Conservation (phyloP, 2,797 vertebrate genomes). For the Phrynocephalus vlangalii region DNA sequence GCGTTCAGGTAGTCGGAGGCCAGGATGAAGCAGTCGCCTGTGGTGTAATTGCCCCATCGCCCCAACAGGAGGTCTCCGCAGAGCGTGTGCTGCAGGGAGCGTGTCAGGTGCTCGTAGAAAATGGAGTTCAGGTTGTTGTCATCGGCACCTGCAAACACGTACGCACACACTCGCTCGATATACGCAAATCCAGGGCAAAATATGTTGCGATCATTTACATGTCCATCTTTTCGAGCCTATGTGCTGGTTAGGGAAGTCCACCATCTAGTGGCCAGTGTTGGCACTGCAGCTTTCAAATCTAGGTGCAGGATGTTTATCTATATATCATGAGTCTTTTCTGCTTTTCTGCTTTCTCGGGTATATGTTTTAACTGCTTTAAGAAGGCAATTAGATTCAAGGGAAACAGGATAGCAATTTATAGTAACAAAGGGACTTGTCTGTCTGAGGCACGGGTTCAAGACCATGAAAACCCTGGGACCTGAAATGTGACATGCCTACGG, state of each 20-base stretch:
- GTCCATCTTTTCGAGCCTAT: too few relatives aligned
- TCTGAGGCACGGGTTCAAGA: not conserved
- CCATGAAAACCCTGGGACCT: not conserved
- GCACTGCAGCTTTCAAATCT: too few relatives aligned
- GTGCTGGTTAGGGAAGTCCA: too few relatives aligned
- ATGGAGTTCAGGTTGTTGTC: constrained; percentile 80
- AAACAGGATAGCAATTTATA: not conserved
- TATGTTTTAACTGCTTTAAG: not conserved
- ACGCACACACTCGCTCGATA: too few relatives aligned
- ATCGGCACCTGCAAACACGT: constrained; percentile 65
- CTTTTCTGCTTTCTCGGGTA: not conserved
- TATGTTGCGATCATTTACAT: too few relatives aligned
- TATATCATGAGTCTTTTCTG: too few relatives aligned
- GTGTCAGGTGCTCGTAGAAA: constrained; percentile 76
- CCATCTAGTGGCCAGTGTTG: too few relatives aligned
- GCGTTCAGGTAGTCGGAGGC: constrained; percentile 79
- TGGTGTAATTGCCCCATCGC: constrained; percentile 75
- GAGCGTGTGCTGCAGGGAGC: constrained; percentile 75
- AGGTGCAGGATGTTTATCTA: too few relatives aligned
- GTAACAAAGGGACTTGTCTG: not conserved
- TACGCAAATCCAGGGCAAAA: too few relatives aligned
- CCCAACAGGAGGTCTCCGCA: constrained; percentile 76
- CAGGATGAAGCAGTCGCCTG: constrained; percentile 76
- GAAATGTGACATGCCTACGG: not conserved
- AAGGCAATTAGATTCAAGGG: not conserved